These are phyloP conservation scores for Ophioderma brevispina DNA, from an alignment of 35 echinoderm and acorn worm species.

Conservation along the genomic window DNA sequence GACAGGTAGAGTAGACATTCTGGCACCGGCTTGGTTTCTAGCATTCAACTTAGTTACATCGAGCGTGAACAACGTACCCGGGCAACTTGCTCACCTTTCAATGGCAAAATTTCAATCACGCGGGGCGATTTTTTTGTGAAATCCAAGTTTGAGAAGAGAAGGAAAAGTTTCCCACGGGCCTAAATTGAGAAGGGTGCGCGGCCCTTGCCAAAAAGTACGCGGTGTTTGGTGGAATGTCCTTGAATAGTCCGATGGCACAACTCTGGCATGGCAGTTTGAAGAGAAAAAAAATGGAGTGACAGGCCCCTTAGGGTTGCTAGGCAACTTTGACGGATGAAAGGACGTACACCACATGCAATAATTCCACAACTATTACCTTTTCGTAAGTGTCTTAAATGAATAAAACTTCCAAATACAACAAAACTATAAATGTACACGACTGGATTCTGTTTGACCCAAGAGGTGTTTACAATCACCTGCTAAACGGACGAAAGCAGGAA, in stretches of 20 bases:
- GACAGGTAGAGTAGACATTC: neutral
- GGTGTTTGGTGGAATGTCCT: neutral
- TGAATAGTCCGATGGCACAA: neutral
- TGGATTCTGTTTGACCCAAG: too few species aligned
- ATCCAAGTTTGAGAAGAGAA: neutral
- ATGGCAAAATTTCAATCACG: neutral
- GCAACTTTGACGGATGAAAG: neutral
- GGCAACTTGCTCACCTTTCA: too few species aligned
- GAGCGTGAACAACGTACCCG: neutral
- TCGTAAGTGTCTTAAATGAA: too few species aligned
- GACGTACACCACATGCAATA: too few species aligned
- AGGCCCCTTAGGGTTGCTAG: neutral
- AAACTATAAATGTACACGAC: too few species aligned
- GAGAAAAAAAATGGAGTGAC: neutral
- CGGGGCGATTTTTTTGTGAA: neutral
- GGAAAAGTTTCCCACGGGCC: neutral
- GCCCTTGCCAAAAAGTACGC: neutral
- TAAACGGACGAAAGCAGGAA: too few species aligned
- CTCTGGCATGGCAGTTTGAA: too few species aligned
- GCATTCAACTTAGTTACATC: neutral
- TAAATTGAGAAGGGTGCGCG: neutral
- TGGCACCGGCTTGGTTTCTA: neutral
- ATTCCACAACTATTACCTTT: too few species aligned
- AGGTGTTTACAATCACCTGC: too few species aligned
- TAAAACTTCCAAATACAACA: too few species aligned